Percentiles rank a stretch among this genome's conserved stretches.
Evolutionary conservation across 2,888 invertebrate genomes (phyloP).

Genomic region (Lomographa bimaculata): DNA sequence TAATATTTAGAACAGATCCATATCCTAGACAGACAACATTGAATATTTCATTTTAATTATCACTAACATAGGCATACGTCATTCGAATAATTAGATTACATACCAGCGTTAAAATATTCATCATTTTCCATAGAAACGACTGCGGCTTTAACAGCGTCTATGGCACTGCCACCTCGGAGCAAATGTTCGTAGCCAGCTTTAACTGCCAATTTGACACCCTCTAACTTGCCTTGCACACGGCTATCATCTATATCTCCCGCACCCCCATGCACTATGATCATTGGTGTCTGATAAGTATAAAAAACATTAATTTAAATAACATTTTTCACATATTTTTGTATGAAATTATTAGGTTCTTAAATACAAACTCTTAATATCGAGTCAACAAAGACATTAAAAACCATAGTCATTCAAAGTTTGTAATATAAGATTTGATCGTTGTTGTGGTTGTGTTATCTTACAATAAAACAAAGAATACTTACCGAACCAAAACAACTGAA

Average conservation of each 20-base stretch:
- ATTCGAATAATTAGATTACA: constrained; percentile 9
- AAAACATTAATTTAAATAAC: too few species aligned
- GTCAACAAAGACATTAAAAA: too few species aligned
- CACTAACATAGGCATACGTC: too few species aligned
- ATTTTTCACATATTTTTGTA: too few species aligned
- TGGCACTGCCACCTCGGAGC: constrained; percentile 78
- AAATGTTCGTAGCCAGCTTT: constrained; percentile 84
- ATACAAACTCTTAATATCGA: too few species aligned
- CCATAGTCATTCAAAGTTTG: too few species aligned
- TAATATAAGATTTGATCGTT: too few species aligned
- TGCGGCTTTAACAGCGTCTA: constrained; percentile 92
- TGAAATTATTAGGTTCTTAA: too few species aligned
- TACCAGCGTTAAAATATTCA: constrained; percentile 92
- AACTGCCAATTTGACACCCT: constrained; percentile 86
- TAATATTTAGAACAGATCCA: constrained; percentile 90
- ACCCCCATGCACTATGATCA: constrained; percentile 91
- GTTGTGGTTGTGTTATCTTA: too few species aligned
- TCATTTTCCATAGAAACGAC: constrained; percentile 90
- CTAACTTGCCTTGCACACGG: constrained; percentile 85
- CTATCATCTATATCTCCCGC: constrained; percentile 89
- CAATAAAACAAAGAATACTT: too few species aligned
- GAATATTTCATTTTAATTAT: neutral
- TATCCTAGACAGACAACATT: constrained; percentile 61
- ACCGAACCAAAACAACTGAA: constrained; percentile 2
- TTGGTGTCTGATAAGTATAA: constrained; percentile 56